Evolutionary conservation across 2,888 invertebrate species (phyloP), one percentile per base, ranked within the genome.

Genomic region (Baccha elongata): DNA sequence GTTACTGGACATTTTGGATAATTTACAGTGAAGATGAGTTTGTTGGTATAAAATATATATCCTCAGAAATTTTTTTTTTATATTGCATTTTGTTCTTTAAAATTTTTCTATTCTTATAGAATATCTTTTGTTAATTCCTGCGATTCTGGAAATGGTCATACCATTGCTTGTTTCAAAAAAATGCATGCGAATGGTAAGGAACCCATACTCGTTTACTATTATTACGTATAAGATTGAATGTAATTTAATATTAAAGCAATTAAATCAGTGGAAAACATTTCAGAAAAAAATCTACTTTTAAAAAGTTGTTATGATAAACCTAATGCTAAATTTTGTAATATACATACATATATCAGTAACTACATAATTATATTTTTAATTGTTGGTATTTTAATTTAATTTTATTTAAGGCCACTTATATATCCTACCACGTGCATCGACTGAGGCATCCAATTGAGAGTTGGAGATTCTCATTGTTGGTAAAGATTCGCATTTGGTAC

Each of bases 381-480:
- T 4, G 11, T 3, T n/a, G 37, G 13, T 37, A 8, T 37, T 37
- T 37, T 11, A n/a, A 37, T 42, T 42, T 5, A 8, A 15, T 17
- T 42, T 17, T 1, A 19, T 55, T 40, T 6, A 11, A 58, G 58
- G 23, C 58, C 4, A 40, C 11, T 7, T 37, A 40, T 15, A 58
- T 40, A 15, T 17, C 32, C 1, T 68, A 68, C 11, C 55, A 68
- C 1, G 55, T 68, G 1, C 23, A 55, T 23, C 44, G 68, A 11
- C 11, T 68, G 11, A 32, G n/a, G 10, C 68, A 68, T 68, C 55
- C 55, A 15, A 46, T 68, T 4, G 68, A 55, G 11, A 17, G 5
- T 3, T 55, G 2, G 4, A 21, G 23, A 7, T 55, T 44, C 23
- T 68, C 68, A 1, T 7, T 17, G 11, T 23, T 68, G 68, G 68